These are phyloP conservation scores for Drosophila helvetica DNA, from an alignment of 2,888 invertebrate genomes.

Conservation along the genomic window DNA sequence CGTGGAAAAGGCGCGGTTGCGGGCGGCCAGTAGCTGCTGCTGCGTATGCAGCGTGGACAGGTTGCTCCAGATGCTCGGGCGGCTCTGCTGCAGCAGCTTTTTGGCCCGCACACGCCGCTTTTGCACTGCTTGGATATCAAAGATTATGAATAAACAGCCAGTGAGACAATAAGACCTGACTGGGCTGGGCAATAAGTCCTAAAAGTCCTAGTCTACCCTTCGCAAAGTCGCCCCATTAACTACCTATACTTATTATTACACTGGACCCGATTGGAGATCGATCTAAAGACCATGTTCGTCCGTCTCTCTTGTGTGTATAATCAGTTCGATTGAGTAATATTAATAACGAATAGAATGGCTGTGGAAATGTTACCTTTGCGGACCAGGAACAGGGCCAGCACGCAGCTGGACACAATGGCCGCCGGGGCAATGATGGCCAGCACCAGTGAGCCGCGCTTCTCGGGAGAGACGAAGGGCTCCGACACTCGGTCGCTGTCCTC, in stretches of 20 bases:
- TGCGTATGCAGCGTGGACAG: constrained; percentile 92
- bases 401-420: constrained; percentile 83
- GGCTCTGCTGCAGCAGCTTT: constrained; percentile 86
- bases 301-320: no score
- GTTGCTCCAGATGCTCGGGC: constrained; percentile 89
- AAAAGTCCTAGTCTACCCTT: no score
- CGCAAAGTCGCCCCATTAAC: no score
- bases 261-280: no score
- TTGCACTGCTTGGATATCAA: constrained; percentile 85
- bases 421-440: constrained; percentile 87
- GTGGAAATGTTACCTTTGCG: constrained; percentile 72
- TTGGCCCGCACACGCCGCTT: constrained; percentile 88
- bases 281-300: no score
- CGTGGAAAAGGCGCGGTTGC: constrained; percentile 89
- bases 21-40: constrained; percentile 86
- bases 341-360: neutral
- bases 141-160: neutral
- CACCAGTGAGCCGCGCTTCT: constrained; percentile 84
- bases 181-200: no score
- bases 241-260: no score
- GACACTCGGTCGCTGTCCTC: constrained; percentile 86
- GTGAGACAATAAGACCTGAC: no score
- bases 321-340: no score
- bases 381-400: constrained; percentile 75
- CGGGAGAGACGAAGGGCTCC: constrained; percentile 81